Percentiles rank a stretch among this genome's conserved stretches.
Conservation (phyloP, 2,888 invertebrate genomes). For the Lasioglossum calceatum region DNA sequence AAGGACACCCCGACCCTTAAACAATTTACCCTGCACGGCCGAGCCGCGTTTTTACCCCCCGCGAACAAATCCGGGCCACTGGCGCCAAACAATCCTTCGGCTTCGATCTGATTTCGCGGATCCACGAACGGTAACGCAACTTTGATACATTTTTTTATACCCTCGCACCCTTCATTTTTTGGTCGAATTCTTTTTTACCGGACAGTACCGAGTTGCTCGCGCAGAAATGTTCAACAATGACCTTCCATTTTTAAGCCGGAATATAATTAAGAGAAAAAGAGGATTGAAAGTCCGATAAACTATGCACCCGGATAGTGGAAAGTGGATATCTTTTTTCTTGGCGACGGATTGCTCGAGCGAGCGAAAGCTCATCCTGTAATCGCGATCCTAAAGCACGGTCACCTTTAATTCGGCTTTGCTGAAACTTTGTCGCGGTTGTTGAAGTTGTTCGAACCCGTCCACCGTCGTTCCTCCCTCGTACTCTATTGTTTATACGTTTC, state of each 20-base stretch:
- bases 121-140: background rate
- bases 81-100: background rate
- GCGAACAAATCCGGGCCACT: conserved; percentile 31
- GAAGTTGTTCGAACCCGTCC: background rate
- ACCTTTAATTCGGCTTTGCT: background rate
- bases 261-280: background rate
- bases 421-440: background rate
- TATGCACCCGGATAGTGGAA: background rate
- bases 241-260: background rate
- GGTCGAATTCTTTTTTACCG: background rate
- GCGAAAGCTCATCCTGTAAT: background rate
- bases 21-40: conserved; percentile 77
- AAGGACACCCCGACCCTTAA: conserved; percentile 79
- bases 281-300: background rate
- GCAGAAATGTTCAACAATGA: no score
- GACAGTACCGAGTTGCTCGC: background rate
- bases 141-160: background rate
- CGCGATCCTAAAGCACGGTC: background rate
- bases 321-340: background rate
- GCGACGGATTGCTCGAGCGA: background rate
- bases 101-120: background rate
- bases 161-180: background rate
- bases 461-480: background rate
- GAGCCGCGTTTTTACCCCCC: conserved; percentile 48
- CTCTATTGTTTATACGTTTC: background rate